These are phyloP conservation scores for Pollimyrus isidori DNA, from an alignment of 2,113 vertebrate genomes.

Conservation along the genomic window DNA sequence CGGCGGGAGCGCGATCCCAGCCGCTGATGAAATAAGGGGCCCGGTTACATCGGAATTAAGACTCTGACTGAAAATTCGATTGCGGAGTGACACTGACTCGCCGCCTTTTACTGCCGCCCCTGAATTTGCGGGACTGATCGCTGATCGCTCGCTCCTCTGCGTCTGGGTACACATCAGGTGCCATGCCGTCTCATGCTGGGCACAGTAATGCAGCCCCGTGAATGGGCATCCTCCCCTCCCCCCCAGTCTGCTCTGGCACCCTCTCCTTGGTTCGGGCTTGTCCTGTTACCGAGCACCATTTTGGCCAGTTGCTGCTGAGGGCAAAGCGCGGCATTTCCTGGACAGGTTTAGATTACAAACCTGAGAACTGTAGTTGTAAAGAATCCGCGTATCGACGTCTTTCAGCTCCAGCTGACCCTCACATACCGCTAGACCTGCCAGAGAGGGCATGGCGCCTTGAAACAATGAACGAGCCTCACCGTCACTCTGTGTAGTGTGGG, in stretches of 20 bases:
- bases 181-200: background rate
- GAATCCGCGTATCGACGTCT: background rate
- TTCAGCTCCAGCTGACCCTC: background rate
- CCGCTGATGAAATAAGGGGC: conserved; percentile 44
- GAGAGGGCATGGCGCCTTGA: background rate
- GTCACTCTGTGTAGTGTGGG: background rate
- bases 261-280: background rate
- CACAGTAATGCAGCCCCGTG: background rate
- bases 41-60: conserved; percentile 45
- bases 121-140: background rate
- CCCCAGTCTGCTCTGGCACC: background rate
- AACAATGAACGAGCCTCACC: background rate
- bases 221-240: background rate
- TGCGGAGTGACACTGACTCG: conserved; percentile 28
- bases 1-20: background rate
- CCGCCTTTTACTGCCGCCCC: background rate
- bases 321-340: background rate
- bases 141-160: background rate
- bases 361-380: background rate
- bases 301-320: background rate
- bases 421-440: background rate
- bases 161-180: background rate
- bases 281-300: background rate
- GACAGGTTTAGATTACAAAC: background rate
- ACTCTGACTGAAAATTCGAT: conserved; percentile 34